phyloP scores from a whole-genome alignment of 2,113 vertebrate genomes.

The Anoura caudifer region DNA sequence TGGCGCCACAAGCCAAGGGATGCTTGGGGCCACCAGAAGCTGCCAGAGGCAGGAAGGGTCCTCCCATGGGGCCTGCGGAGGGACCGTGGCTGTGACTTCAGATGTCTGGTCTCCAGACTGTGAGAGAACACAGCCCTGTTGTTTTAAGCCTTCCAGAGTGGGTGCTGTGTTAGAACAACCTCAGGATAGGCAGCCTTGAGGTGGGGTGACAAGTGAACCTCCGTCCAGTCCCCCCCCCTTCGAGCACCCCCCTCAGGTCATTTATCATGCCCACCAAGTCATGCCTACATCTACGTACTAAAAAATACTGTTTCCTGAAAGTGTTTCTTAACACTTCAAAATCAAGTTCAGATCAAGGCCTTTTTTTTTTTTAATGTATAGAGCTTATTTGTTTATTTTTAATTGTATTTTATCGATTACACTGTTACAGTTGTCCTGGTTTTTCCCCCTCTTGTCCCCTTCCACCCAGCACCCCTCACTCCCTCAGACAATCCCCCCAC shows the following conservation, averaged over 20 bases:
- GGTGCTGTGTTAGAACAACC: background rate
- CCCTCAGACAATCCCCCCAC: too few relatives aligned
- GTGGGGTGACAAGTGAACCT: accelerated
- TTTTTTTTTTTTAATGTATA: background rate
- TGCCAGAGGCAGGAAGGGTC: background rate
- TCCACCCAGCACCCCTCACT: too few relatives aligned
- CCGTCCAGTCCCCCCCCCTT: accelerated
- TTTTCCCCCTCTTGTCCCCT: too few relatives aligned
- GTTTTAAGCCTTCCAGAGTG: accelerated
- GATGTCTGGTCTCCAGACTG: background rate
- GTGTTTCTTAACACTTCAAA: background rate
- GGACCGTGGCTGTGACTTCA: accelerated
- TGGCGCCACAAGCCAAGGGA: background rate
- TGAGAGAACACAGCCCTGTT: background rate
- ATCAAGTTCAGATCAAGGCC: background rate
- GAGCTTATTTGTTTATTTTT: too few relatives aligned
- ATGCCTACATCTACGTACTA: background rate
- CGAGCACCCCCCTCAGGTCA: background rate
- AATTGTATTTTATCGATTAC: too few relatives aligned
- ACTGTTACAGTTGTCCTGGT: too few relatives aligned
- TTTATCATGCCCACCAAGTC: accelerated
- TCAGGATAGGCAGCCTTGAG: accelerated
- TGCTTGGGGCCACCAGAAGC: background rate
- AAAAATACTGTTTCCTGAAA: background rate
- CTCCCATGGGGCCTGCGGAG: background rate